A percentile compares a stretch with the other conserved stretches of the same genome.
These are phyloP conservation scores for Carduelis carduelis DNA, from an alignment of 2,797 vertebrate species.

Conservation along the genomic window DNA sequence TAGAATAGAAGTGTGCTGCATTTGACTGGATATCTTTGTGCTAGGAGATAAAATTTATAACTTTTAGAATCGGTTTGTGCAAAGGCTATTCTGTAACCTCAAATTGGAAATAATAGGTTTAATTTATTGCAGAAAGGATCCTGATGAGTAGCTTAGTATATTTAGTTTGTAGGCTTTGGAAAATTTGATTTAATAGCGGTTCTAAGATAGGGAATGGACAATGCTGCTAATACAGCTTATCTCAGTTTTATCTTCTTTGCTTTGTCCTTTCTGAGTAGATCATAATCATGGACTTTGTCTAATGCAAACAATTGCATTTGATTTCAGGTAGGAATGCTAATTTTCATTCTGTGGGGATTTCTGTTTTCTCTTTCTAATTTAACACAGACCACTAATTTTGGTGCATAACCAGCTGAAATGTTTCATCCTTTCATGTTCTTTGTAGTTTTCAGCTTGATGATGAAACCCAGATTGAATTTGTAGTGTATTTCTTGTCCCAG, in stretches of 20 bases:
- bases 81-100: neutral
- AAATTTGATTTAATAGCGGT: neutral
- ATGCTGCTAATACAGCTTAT: neutral
- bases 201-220: neutral
- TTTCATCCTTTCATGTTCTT: neutral
- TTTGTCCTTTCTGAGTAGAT: neutral
- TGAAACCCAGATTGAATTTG: neutral
- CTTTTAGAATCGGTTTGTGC: neutral
- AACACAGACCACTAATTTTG: neutral
- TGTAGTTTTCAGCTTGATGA: neutral
- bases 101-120: neutral
- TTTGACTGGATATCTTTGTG: neutral
- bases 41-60: constrained; percentile 12
- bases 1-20: neutral
- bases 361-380: neutral
- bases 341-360: neutral
- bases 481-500: neutral
- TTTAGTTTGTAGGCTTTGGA: neutral
- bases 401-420: neutral
- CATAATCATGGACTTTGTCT: neutral
- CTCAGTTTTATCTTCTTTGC: neutral
- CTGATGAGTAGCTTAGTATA: neutral
- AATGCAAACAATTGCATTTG: neutral
- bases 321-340: neutral
- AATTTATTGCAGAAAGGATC: constrained; percentile 9